Evolutionary conservation across 2,113 vertebrate species (phyloP).

Genomic region (Conger conger): DNA sequence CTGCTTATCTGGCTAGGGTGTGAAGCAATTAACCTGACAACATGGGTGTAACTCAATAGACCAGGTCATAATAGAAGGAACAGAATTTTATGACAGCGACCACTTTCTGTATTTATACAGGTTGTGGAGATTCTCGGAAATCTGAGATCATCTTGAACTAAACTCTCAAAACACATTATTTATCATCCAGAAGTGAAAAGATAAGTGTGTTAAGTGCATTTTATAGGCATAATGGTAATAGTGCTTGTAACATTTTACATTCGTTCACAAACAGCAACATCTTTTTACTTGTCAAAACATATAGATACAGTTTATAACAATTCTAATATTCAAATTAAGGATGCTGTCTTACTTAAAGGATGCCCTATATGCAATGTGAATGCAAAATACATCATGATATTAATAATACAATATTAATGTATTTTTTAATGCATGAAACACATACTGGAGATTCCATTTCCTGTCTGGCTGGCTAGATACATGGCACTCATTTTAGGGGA

Average conservation of each 20-base stretch:
- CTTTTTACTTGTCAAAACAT: no score
- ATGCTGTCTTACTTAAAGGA: no score
- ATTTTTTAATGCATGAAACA: neutral
- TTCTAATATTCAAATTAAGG: no score
- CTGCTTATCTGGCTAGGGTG: neutral
- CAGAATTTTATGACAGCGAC: neutral
- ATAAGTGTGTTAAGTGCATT: no score
- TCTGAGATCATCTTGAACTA: neutral
- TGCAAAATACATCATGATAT: neutral
- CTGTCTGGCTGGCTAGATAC: neutral
- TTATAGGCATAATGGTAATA: no score
- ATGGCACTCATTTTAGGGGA: slow-evolving; percentile 7
- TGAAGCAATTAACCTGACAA: neutral
- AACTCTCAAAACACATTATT: neutral
- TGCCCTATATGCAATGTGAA: no score
- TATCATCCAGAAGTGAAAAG: neutral
- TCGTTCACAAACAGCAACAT: no score
- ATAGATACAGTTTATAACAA: no score
- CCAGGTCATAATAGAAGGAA: neutral
- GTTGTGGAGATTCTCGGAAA: neutral
- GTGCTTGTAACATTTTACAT: no score
- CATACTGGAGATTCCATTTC: neutral
- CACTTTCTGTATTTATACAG: neutral
- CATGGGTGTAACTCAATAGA: neutral
- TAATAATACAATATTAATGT: neutral